Evolutionary conservation across 37 sponge, comb jelly and placozoan genomes (phyloP).

Genomic region (Lycopodina hypogea): DNA sequence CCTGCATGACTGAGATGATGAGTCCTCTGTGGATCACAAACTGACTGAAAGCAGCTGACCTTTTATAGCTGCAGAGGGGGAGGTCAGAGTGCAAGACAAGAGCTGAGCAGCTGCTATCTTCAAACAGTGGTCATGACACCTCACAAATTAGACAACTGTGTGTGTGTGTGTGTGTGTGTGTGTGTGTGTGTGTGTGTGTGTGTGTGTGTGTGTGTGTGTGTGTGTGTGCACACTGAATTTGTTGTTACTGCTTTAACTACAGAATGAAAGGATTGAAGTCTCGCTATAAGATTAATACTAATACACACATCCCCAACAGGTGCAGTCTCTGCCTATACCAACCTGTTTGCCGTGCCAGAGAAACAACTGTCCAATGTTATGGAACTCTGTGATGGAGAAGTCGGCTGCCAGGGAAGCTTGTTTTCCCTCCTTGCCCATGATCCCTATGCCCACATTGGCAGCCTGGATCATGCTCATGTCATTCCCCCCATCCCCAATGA

Average conservation of each 20-base stretch:
- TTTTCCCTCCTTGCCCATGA: conserved; percentile 95
- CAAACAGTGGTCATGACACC: background rate
- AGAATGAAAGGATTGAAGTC: too few relatives aligned
- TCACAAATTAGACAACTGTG: background rate
- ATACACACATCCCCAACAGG: too few relatives aligned
- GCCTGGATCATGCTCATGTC: conserved; percentile 98
- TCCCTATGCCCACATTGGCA: conserved; percentile 92
- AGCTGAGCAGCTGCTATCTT: background rate
- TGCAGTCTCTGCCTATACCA: background rate
- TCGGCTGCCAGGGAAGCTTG: conserved; percentile 96
- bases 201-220: background rate
- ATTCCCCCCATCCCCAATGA: conserved; percentile 93
- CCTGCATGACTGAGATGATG: conserved; percentile 97
- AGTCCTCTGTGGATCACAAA: conserved; percentile 96
- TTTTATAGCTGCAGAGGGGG: conserved; percentile 72
- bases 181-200: too few relatives aligned
- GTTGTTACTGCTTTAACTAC: too few relatives aligned
- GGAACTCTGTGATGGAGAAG: conserved; percentile 92
- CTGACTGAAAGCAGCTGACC: conserved; percentile 90
- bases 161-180: background rate
- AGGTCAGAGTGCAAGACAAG: background rate
- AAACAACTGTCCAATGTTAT: conserved; percentile 75
- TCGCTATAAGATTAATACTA: too few relatives aligned
- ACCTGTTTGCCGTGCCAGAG: conserved; percentile 98
- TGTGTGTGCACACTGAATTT: too few relatives aligned